phyloP scores from a whole-genome alignment of 2,797 vertebrate genomes.

The Oryzias dopingdopingensis region DNA sequence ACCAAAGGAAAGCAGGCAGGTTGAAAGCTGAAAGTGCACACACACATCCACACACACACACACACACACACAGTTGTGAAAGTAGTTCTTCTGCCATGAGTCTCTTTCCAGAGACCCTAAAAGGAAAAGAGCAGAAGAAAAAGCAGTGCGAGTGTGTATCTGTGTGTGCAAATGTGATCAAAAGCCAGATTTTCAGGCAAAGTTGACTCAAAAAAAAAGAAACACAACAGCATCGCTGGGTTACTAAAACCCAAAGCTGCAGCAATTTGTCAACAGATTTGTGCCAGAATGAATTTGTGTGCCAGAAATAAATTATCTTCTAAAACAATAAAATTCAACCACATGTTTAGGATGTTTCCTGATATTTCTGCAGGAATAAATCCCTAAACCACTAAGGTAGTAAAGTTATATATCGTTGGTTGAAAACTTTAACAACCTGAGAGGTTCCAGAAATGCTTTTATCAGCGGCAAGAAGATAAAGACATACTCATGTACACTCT shows the following conservation, averaged over 20 bases:
- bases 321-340: too few species aligned
- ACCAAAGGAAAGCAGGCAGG: constrained; percentile 33
- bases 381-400: too few species aligned
- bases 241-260: neutral
- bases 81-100: constrained; percentile 29
- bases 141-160: neutral
- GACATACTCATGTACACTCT: neutral
- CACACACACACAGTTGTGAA: constrained; percentile 47
- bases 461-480: neutral
- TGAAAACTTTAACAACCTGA: too few species aligned
- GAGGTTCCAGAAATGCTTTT: too few species aligned
- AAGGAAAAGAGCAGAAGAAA: constrained; percentile 62
- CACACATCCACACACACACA: constrained; percentile 35
- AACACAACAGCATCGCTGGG: constrained; percentile 7
- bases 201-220: constrained; percentile 39
- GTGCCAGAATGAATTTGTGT: too few species aligned
- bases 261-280: too few species aligned
- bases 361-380: too few species aligned
- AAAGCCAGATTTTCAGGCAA: constrained; percentile 49
- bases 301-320: too few species aligned
- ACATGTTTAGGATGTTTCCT: too few species aligned
- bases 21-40: constrained; percentile 34
- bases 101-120: constrained; percentile 63
- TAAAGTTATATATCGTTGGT: too few species aligned
- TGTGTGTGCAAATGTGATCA: constrained; percentile 12